Evolutionary conservation across 2,797 vertebrate species (phyloP).

Genomic region (Carcharodon carcharias): DNA sequence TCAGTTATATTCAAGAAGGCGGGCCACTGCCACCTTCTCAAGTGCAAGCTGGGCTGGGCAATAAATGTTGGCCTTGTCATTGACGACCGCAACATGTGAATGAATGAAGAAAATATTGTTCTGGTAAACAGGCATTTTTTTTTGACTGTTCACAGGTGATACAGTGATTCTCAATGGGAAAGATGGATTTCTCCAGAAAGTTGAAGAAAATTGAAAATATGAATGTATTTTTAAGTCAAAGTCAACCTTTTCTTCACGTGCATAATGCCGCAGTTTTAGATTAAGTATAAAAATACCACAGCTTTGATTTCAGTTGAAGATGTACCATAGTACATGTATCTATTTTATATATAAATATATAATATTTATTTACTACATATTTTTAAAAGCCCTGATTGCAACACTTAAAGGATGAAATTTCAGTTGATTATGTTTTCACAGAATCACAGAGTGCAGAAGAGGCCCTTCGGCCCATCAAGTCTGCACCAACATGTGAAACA

Average conservation of each 20-base stretch:
- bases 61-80: background rate
- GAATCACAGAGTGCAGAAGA: no score
- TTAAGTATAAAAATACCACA: background rate
- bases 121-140: background rate
- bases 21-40: no score
- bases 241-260: background rate
- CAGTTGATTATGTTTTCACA: no score
- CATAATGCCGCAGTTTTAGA: background rate
- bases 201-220: background rate
- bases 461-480: no score
- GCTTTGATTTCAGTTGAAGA: background rate
- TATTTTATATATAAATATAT: background rate
- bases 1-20: background rate
- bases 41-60: background rate
- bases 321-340: background rate
- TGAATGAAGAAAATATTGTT: background rate
- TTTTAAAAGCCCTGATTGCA: background rate
- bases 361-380: background rate
- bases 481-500: no score
- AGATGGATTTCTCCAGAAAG: conserved; percentile 26
- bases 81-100: background rate
- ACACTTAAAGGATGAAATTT: background rate
- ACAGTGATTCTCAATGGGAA: rapidly evolving
- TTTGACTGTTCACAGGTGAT: background rate
- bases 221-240: background rate